phyloP scores from a whole-genome alignment of 2,113 vertebrate genomes.

The Nanorana parkeri region DNA sequence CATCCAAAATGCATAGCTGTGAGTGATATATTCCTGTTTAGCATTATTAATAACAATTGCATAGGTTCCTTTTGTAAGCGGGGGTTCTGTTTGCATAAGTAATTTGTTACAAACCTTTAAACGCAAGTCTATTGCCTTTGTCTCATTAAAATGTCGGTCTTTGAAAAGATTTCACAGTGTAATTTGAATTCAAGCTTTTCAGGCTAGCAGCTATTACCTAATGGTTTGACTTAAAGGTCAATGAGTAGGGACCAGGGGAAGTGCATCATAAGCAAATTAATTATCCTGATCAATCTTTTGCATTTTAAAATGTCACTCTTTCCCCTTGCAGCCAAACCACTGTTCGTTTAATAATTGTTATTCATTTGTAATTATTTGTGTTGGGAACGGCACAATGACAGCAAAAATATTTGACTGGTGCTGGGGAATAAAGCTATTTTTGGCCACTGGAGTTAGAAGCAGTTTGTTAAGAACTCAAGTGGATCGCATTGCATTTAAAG shows the following conservation, averaged over 20 bases:
- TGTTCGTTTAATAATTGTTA: conserved; percentile 29
- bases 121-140: conserved; percentile 42
- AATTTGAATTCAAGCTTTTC: conserved; percentile 23
- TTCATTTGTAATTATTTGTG: conserved; percentile 43
- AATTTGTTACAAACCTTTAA: conserved; percentile 54
- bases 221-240: conserved; percentile 58
- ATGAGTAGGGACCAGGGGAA: conserved; percentile 51
- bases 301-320: conserved; percentile 55
- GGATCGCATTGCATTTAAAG: too few relatives aligned
- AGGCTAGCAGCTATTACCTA: conserved; percentile 51
- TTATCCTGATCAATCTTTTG: conserved; percentile 57
- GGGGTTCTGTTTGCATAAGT: conserved; percentile 39
- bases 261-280: conserved; percentile 58
- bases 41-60: conserved; percentile 34
- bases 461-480: too few relatives aligned
- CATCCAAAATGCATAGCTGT: conserved; percentile 11
- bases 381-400: background rate
- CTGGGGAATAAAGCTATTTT: background rate
- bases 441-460: too few relatives aligned
- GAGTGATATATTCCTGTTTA: conserved; percentile 33
- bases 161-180: conserved; percentile 13
- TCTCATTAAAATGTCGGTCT: conserved; percentile 46
- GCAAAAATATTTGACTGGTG: background rate
- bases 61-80: background rate
- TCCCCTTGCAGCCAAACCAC: conserved; percentile 32